Evolutionary conservation across 2,113 vertebrate species (phyloP).

Genomic region (Setophaga petechia): DNA sequence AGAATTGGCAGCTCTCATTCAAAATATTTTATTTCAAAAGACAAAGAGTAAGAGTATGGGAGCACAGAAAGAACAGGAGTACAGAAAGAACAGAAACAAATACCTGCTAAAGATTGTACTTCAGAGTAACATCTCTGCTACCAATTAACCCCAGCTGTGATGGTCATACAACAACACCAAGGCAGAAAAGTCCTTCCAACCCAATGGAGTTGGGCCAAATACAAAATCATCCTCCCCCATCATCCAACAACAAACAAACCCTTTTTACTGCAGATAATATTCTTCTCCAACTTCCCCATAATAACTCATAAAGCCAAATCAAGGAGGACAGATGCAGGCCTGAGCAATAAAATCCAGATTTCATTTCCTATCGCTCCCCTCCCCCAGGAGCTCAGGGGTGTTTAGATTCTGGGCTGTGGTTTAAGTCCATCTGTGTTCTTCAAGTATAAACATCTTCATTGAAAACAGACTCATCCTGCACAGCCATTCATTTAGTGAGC

Average conservation of each 20-base stretch:
- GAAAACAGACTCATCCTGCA: constrained; percentile 64
- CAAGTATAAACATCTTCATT: constrained; percentile 67
- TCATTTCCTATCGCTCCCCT: constrained; percentile 49
- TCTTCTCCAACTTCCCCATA: neutral
- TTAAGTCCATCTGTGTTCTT: constrained; percentile 59
- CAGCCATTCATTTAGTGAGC: constrained; percentile 55
- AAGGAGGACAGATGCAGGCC: constrained; percentile 36
- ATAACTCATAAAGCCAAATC: constrained; percentile 28
- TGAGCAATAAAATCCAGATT: constrained; percentile 46
- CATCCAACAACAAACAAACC: neutral
- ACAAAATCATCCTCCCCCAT: neutral
- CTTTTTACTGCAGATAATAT: neutral
- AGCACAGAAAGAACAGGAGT: neutral
- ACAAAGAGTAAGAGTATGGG: neutral
- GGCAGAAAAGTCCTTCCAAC: neutral
- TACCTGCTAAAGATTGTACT: neutral
- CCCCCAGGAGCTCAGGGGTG: constrained; percentile 28
- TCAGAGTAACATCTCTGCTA: neutral
- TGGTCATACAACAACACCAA: neutral
- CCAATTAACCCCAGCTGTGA: neutral
- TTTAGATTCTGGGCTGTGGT: constrained; percentile 48
- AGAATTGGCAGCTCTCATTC: neutral
- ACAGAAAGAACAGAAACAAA: neutral
- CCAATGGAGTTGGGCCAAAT: neutral
- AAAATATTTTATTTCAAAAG: neutral